Base-by-base conservation (phyloP, 2,888 invertebrate genomes). In the Drosophila mimetica region DNA sequence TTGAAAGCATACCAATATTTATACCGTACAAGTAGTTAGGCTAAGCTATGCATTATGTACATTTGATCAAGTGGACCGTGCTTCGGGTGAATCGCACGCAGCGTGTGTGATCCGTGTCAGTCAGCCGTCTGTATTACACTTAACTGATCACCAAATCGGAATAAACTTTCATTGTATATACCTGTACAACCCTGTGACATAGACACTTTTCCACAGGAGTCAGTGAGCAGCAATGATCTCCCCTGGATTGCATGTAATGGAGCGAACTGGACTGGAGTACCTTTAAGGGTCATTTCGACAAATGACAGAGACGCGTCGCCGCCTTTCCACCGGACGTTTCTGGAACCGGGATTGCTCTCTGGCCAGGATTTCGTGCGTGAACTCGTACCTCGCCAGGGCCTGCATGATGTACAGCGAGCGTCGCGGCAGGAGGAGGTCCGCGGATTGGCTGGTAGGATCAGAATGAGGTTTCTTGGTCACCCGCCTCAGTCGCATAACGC, bases 341-440 rank as follows among this genome's bases (percentile, higher is more conserved):
- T 74, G 93, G 92, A 96, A 97, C 41, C 90, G 84, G 5, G 97
- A 96, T 5, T 93, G 92, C 13, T 94, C 93, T 47, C 94, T 93
- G 25, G 92, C 92, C 39, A 98, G 93, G 79, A 99, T 95, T 92
- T 97, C 98, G 92, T 99, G 99, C 1, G 96, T 96, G 91, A 96
- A 99, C 75, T 96, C 93, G 90, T 97, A 98, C 37, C 99, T 94
- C 0, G 97, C 96, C 46, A 93, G 91, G 55, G 95, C 95, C 75
- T 96, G 97, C 97, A 99, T 97, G 61, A 99, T 94, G 89, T 99
- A 99, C 16, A 99, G 93, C 0, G 97, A 96, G 74, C 97, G 93
- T 16, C 96, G 93, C 55, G 94, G 94, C 50, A 99, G 92, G 22
- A 96, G 91, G 64, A 97, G 93, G 91, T 98, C 95, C 3, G 95